A percentile compares a stretch with the other conserved stretches of the same genome.
Evolutionary conservation across 2,888 invertebrate genomes (phyloP).

Genomic region (Norana najaformis): DNA sequence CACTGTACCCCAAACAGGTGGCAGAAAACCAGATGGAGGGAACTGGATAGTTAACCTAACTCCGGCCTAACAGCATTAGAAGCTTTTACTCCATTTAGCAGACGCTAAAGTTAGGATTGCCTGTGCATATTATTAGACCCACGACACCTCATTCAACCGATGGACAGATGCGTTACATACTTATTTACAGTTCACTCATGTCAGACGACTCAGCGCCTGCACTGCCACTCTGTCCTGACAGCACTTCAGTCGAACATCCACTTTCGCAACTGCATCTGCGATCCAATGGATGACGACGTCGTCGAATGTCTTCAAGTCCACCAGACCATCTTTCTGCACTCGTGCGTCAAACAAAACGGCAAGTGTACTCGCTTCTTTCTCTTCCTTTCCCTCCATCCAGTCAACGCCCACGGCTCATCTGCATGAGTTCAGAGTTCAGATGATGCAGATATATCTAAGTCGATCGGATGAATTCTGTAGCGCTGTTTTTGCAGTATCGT

Average conservation of each 20-base stretch:
- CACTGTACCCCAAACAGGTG: not conserved
- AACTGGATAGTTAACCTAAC: no score
- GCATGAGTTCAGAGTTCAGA: constrained; percentile 4
- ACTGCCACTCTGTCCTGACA: constrained; percentile 38
- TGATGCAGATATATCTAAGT: not conserved
- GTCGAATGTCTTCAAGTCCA: constrained; percentile 28
- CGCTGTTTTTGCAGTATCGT: fast-evolving
- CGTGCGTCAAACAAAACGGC: constrained; percentile 31
- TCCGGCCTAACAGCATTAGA: not conserved
- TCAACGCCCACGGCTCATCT: not conserved
- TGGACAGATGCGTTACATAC: not conserved
- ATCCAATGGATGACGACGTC: constrained; percentile 28
- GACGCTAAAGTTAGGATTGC: no score
- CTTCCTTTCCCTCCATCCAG: not conserved
- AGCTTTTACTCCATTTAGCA: no score
- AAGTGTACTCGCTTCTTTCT: not conserved
- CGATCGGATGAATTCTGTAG: not conserved
- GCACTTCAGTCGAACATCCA: constrained; percentile 35
- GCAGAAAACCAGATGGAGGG: not conserved
- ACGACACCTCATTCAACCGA: no score
- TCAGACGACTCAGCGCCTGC: constrained; percentile 34
- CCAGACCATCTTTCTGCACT: constrained; percentile 34
- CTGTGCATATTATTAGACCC: no score
- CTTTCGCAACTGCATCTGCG: constrained; percentile 37
- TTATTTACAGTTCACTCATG: constrained; percentile 36